phyloP scores from a whole-genome alignment of 2,888 invertebrate species.

The Orthosia gracilis region DNA sequence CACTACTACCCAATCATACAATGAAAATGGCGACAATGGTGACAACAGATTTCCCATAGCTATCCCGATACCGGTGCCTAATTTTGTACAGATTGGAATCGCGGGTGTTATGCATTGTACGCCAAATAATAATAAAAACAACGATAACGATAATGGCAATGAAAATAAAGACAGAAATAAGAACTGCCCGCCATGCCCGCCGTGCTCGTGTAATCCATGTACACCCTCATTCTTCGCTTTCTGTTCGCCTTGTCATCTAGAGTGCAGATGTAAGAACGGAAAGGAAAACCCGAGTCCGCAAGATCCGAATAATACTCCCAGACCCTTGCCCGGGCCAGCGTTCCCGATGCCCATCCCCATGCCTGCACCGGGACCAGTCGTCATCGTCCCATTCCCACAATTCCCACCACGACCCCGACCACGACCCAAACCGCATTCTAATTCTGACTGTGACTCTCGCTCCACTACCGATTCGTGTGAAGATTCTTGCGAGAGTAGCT shows the following conservation, averaged over 20 bases:
- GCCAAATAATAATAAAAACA: conserved; percentile 14
- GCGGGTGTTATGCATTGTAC: conserved; percentile 68
- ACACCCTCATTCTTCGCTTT: conserved; percentile 85
- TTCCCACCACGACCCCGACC: not conserved
- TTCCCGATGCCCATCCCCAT: conserved; percentile 65
- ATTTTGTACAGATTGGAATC: conserved; percentile 72
- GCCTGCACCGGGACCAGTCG: conserved; percentile 53
- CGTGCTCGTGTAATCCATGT: conserved; percentile 82
- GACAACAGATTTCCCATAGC: conserved; percentile 29
- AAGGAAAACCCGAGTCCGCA: conserved; percentile 69
- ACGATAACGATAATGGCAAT: not conserved
- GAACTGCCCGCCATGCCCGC: conserved; percentile 83
- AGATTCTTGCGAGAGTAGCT: conserved; percentile 32
- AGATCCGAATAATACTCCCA: conserved; percentile 60
- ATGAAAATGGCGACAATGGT: not conserved
- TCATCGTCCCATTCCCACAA: conserved; percentile 61
- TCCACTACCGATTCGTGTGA: conserved; percentile 2
- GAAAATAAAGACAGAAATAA: conserved; percentile 56
- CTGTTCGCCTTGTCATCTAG: conserved; percentile 83
- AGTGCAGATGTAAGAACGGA: conserved; percentile 78
- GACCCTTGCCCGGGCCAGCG: conserved; percentile 61
- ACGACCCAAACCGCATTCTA: not conserved
- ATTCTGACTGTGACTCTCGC: conserved; percentile 27
- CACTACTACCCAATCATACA: conserved; percentile 16
- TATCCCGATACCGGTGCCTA: conserved; percentile 48